A percentile compares a stretch with the other conserved stretches of the same genome.
Conservation (phyloP, 2,797 vertebrate genomes). For the Gallinago stenura region DNA sequence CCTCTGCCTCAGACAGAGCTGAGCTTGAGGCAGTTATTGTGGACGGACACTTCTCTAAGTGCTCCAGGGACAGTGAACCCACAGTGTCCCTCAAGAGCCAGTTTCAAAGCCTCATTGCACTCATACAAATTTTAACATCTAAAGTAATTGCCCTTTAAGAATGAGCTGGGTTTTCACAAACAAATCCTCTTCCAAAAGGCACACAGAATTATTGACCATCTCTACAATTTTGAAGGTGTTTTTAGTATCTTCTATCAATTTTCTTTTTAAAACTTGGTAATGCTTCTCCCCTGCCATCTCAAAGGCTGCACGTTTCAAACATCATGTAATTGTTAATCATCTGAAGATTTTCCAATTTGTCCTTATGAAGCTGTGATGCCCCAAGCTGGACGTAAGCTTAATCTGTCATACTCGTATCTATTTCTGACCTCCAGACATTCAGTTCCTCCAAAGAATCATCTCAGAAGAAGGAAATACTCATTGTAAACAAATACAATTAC, state of each 20-base stretch:
- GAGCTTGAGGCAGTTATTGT: fast-evolving
- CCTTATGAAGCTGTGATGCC: not conserved
- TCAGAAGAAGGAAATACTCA: not conserved
- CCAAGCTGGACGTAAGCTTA: not conserved
- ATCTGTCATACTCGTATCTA: fast-evolving
- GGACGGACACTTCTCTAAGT: not conserved
- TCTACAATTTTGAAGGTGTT: not conserved
- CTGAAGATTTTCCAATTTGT: not conserved
- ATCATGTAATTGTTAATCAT: not conserved
- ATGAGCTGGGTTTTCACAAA: not conserved
- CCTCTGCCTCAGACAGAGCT: not conserved
- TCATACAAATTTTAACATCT: not conserved
- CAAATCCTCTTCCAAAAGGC: not conserved
- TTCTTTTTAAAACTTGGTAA: not conserved
- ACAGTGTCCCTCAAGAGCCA: not conserved
- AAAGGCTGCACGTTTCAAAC: not conserved
- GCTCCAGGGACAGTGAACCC: not conserved
- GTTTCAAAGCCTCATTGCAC: not conserved
- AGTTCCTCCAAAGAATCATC: not conserved
- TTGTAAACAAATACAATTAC: not conserved
- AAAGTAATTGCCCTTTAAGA: not conserved
- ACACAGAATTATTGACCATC: not conserved
- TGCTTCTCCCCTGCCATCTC: not conserved
- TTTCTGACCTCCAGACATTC: not conserved
- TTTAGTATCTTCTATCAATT: not conserved